Evolutionary conservation across 1,140 invertebrate species (phyloP).

Genomic region (Scaptomyza hsui): DNA sequence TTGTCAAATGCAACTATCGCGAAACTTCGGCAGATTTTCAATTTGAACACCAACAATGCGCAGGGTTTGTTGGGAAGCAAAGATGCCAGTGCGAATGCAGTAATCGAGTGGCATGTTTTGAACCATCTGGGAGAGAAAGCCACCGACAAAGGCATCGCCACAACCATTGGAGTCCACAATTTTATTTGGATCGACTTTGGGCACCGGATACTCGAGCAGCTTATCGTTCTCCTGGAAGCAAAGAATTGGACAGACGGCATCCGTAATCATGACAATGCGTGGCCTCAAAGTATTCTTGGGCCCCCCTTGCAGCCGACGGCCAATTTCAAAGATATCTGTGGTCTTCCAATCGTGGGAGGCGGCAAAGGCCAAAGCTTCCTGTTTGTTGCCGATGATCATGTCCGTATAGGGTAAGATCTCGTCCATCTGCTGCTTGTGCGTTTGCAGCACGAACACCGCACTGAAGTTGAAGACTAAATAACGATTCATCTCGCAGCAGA

Average conservation of each 20-base stretch:
- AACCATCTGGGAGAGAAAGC: conserved; percentile 95
- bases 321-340: conserved; percentile 58
- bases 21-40: conserved; percentile 58
- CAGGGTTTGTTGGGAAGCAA: conserved; percentile 53
- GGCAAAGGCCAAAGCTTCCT: conserved; percentile 52
- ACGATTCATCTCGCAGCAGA: conserved; percentile 26
- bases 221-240: conserved; percentile 56
- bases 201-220: conserved; percentile 85
- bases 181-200: conserved; percentile 87
- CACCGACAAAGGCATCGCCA: conserved; percentile 98
- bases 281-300: conserved; percentile 44
- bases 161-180: conserved; percentile 99
- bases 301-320: conserved; percentile 33
- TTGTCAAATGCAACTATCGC: conserved; percentile 50
- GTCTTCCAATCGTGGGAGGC: conserved; percentile 44
- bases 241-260: conserved; percentile 49
- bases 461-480: conserved; percentile 59
- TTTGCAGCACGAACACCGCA: conserved; percentile 59
- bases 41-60: conserved; percentile 53
- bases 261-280: conserved; percentile 50
- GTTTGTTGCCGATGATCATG: conserved; percentile 60
- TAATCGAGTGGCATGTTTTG: conserved; percentile 86
- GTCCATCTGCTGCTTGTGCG: conserved; percentile 28
- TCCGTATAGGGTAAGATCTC: conserved; percentile 47
- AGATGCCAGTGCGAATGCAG: conserved; percentile 66